Evolutionary conservation across 1,140 invertebrate genomes (phyloP).

Genomic region (Scaptomyza graminum): DNA sequence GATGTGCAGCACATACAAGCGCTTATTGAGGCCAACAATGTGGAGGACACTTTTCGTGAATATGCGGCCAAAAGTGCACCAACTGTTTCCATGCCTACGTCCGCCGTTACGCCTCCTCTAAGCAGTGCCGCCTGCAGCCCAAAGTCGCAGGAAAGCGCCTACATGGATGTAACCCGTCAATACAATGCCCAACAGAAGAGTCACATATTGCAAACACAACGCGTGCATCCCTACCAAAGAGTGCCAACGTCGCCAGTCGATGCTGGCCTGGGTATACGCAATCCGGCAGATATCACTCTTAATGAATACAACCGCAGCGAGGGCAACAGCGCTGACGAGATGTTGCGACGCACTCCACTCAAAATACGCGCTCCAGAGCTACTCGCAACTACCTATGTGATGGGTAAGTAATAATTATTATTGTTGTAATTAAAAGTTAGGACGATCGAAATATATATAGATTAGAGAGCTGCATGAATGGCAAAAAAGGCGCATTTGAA

Average conservation of each 20-base stretch:
- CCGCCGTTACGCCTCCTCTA: slow-evolving; percentile 65
- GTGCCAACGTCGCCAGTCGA: slow-evolving; percentile 48
- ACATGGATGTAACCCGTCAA: slow-evolving; percentile 46
- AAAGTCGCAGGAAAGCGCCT: slow-evolving; percentile 56
- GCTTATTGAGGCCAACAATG: slow-evolving; percentile 69
- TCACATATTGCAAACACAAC: slow-evolving; percentile 65
- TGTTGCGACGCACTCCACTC: slow-evolving; percentile 68
- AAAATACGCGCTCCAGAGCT: slow-evolving; percentile 70
- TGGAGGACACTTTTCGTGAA: slow-evolving; percentile 64
- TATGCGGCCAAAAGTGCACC: slow-evolving; percentile 43
- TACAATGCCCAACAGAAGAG: slow-evolving; percentile 50
- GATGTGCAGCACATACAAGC: slow-evolving; percentile 76
- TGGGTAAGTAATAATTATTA: slow-evolving; percentile 43
- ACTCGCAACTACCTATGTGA: slow-evolving; percentile 55
- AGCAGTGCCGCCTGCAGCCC: slow-evolving; percentile 57
- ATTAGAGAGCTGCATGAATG: too few relatives aligned
- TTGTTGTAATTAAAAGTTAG: too few relatives aligned
- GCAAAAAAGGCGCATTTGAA: too few relatives aligned
- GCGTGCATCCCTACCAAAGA: slow-evolving; percentile 82
- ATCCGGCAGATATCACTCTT: slow-evolving; percentile 78
- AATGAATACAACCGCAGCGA: slow-evolving; percentile 81
- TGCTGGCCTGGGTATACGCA: slow-evolving; percentile 59
- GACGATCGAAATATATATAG: too few relatives aligned
- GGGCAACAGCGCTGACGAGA: slow-evolving; percentile 68
- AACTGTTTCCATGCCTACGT: slow-evolving; percentile 39